A percentile compares a stretch with the other conserved stretches of the same genome.
phyloP scores from a whole-genome alignment of 1,140 invertebrate genomes.

The Babylonia areolata region DNA sequence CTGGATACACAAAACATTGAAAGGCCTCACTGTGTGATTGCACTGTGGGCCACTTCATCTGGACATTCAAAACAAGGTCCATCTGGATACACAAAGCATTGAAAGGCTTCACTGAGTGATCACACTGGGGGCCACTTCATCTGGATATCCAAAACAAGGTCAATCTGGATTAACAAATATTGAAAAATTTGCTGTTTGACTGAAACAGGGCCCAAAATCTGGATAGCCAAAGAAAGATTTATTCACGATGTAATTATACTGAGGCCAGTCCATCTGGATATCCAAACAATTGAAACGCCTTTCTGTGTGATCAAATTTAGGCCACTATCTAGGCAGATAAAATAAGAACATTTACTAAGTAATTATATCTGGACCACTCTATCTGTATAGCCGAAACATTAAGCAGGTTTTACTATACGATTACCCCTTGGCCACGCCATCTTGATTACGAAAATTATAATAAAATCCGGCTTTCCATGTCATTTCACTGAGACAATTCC shows the following conservation, averaged over 20 bases:
- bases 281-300: neutral
- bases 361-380: neutral
- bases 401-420: no score
- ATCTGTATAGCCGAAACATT: neutral
- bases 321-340: no score
- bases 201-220: no score
- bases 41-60: neutral
- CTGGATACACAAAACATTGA: slow-evolving; percentile 33
- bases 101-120: neutral
- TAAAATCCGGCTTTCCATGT: no score
- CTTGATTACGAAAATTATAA: no score
- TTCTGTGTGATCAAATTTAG: neutral
- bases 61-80: slow-evolving; percentile 25
- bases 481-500: no score
- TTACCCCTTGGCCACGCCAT: no score
- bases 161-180: slow-evolving; percentile 45
- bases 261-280: neutral
- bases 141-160: slow-evolving; percentile 11
- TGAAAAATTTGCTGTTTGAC: no score
- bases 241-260: neutral
- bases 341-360: neutral
- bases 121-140: neutral
- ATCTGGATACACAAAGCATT: slow-evolving; percentile 43
- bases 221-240: no score
- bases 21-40: neutral